Percentiles rank a stretch among this genome's conserved stretches.
phyloP scores from a whole-genome alignment of 2,888 invertebrate genomes.

The Andrena bucephala region DNA sequence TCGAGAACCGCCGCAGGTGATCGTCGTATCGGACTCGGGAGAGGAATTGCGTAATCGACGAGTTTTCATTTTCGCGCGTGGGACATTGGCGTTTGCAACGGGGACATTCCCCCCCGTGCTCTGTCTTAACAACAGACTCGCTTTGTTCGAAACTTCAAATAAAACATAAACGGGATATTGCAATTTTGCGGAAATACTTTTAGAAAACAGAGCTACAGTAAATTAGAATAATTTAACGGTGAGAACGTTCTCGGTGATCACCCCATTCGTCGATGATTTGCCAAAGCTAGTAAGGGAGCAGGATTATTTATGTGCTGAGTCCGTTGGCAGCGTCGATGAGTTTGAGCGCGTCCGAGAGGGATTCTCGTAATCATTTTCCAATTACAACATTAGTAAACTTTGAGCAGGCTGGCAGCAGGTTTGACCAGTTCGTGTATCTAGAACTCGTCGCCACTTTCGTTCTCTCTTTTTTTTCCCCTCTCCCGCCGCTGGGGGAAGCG shows the following conservation, averaged over 20 bases:
- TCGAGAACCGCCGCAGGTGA: conserved; percentile 37
- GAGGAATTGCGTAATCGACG: conserved; percentile 35
- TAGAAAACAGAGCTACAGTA: no score
- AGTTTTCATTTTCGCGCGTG: conserved; percentile 10
- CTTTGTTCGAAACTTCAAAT: no score
- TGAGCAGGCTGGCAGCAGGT: conserved; percentile 20
- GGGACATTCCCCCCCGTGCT: no score
- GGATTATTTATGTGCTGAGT: neutral
- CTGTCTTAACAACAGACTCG: no score
- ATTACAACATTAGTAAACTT: conserved; percentile 40
- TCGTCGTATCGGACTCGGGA: conserved; percentile 13
- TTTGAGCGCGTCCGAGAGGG: neutral
- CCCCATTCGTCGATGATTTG: no score
- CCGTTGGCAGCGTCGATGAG: neutral
- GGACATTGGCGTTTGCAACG: neutral
- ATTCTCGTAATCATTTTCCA: conserved; percentile 52
- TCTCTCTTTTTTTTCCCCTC: conserved; percentile 27
- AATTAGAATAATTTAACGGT: no score
- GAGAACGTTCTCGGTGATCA: no score
- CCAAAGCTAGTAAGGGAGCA: neutral
- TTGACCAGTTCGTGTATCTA: conserved; percentile 42
- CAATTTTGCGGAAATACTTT: no score
- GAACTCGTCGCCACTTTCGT: conserved; percentile 59
- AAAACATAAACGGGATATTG: no score
- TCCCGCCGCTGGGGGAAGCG: neutral